phyloP scores from a whole-genome alignment of 1,140 invertebrate genomes.

The Papilio polyxenes region DNA sequence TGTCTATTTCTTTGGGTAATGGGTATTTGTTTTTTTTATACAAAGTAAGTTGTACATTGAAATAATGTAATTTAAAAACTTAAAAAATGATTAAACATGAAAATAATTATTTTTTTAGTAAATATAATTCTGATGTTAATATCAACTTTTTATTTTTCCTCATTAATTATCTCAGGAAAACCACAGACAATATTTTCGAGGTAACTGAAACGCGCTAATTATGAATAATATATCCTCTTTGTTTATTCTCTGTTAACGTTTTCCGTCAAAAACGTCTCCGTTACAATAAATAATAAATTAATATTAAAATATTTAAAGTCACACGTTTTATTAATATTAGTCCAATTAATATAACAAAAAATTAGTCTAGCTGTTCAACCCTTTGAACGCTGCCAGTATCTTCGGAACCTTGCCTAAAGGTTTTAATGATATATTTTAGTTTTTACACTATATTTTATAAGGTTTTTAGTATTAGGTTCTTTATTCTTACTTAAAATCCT shows the following conservation, averaged over 20 bases:
- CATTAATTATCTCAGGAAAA: background rate
- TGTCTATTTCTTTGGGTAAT: background rate
- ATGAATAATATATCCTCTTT: background rate
- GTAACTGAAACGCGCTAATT: background rate
- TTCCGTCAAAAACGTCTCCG: background rate
- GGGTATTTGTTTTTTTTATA: background rate
- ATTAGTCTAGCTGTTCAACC: too few species aligned
- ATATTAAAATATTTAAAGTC: background rate
- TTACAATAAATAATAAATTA: too few species aligned
- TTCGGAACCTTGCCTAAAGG: too few species aligned
- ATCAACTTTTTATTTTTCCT: background rate
- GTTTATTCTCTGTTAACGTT: background rate
- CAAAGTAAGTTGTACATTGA: background rate
- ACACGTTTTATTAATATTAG: background rate
- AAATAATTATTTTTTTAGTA: background rate
- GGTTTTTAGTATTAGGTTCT: too few species aligned
- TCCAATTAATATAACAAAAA: background rate
- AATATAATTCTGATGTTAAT: background rate
- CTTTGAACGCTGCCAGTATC: too few species aligned
- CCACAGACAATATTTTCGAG: background rate
- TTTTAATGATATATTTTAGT: too few species aligned
- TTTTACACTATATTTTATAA: too few species aligned
- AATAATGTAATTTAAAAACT: background rate
- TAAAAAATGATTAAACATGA: background rate
- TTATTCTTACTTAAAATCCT: too few species aligned